Evolutionary conservation across 2,888 invertebrate genomes (phyloP).

Genomic region (Hypomecis punctinalis): DNA sequence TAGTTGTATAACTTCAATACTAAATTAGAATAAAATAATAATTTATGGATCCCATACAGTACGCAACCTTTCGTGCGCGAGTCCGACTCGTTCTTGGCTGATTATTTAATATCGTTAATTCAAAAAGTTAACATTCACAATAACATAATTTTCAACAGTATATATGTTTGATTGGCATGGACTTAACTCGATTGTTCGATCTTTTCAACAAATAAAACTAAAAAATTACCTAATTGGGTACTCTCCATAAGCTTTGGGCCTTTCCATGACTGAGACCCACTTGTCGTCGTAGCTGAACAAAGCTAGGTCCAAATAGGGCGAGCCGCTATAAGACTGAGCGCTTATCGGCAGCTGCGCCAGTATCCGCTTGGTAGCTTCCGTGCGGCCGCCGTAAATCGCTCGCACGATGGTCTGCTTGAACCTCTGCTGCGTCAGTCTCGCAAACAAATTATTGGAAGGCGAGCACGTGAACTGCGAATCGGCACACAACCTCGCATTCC

Average conservation of each 20-base stretch:
- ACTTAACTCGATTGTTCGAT: too few species aligned
- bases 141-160: too few species aligned
- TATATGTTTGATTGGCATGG: too few species aligned
- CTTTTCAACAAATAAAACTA: constrained; percentile 9
- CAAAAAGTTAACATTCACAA: too few species aligned
- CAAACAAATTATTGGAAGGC: constrained; percentile 94
- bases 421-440: constrained; percentile 88
- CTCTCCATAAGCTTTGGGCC: constrained; percentile 96
- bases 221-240: constrained; percentile 92
- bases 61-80: too few species aligned
- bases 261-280: constrained; percentile 97
- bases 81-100: too few species aligned
- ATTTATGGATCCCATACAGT: too few species aligned
- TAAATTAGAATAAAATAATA: too few species aligned
- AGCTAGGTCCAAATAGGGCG: constrained; percentile 96
- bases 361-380: constrained; percentile 95
- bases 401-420: constrained; percentile 96
- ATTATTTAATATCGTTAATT: too few species aligned
- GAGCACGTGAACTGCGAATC: constrained; percentile 96
- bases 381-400: constrained; percentile 95
- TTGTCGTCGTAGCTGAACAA: constrained; percentile 98
- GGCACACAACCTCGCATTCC: constrained; percentile 93
- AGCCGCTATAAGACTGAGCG: constrained; percentile 96
- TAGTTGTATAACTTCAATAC: too few species aligned
- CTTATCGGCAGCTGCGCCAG: constrained; percentile 96